These are phyloP conservation scores for Halichoerus grypus DNA, from an alignment of 2,113 vertebrate species.

Conservation along the genomic window DNA sequence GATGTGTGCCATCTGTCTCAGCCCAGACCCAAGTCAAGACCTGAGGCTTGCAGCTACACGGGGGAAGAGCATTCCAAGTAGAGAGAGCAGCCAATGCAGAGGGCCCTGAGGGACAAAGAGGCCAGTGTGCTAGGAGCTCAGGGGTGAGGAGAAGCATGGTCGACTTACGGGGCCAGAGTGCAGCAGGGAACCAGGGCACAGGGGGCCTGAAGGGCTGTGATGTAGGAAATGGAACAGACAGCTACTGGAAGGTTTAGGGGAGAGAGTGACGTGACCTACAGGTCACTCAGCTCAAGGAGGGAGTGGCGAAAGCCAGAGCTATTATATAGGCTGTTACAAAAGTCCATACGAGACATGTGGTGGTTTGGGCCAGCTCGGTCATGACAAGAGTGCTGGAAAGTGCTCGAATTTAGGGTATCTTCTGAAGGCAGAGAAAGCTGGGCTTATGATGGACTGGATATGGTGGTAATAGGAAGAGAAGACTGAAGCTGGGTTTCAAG, in stretches of 20 bases:
- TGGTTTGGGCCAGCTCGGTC: not conserved
- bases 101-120: not conserved
- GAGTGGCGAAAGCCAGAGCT: not conserved
- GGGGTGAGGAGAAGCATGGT: not conserved
- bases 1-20: not conserved
- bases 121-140: no score
- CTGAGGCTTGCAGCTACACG: not conserved
- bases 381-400: not conserved
- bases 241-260: not conserved
- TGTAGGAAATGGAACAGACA: not conserved
- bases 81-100: not conserved
- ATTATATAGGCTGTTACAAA: accelerated
- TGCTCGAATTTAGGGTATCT: not conserved
- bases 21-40: not conserved
- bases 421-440: not conserved
- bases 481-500: not conserved
- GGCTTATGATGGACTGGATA: not conserved
- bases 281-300: not conserved
- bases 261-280: not conserved
- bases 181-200: not conserved
- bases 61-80: not conserved
- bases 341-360: accelerated
- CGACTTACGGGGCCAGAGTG: not conserved
- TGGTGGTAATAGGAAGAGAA: not conserved
- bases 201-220: not conserved